phyloP scores from a whole-genome alignment of 2,797 vertebrate genomes.

The Crocodylus rhombifer region DNA sequence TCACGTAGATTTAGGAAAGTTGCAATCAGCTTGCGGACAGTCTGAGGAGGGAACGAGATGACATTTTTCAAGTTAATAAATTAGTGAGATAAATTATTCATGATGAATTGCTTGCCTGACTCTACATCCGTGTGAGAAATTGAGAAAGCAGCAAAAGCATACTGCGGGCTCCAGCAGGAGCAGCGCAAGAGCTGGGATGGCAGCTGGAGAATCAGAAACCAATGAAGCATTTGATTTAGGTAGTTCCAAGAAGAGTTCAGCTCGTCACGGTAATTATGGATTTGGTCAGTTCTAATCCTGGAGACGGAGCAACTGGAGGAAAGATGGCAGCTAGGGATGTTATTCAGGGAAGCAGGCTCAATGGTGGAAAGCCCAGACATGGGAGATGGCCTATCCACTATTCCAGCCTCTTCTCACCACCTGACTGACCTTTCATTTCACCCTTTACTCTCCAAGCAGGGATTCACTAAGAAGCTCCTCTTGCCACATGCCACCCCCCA shows the following conservation, averaged over 20 bases:
- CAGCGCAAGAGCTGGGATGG: neutral
- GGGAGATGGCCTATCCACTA: neutral
- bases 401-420: neutral
- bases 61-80: conserved; percentile 66
- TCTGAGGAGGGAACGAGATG: conserved; percentile 50
- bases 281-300: neutral
- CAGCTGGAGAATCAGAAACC: neutral
- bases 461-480: neutral
- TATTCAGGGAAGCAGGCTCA: neutral
- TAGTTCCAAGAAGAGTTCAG: neutral
- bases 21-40: conserved; percentile 64
- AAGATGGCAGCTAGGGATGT: neutral
- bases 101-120: conserved; percentile 31
- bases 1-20: conserved; percentile 45
- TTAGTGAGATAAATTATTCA: conserved; percentile 52
- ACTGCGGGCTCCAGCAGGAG: neutral
- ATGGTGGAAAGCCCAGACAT: neutral
- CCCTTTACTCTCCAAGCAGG: neutral
- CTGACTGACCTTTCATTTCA: neutral
- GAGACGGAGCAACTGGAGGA: accelerated
- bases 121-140: neutral
- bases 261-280: neutral
- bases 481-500: neutral
- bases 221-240: neutral
- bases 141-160: neutral